phyloP scores from a whole-genome alignment of 2,888 invertebrate genomes.

The Gordius sp. region DNA sequence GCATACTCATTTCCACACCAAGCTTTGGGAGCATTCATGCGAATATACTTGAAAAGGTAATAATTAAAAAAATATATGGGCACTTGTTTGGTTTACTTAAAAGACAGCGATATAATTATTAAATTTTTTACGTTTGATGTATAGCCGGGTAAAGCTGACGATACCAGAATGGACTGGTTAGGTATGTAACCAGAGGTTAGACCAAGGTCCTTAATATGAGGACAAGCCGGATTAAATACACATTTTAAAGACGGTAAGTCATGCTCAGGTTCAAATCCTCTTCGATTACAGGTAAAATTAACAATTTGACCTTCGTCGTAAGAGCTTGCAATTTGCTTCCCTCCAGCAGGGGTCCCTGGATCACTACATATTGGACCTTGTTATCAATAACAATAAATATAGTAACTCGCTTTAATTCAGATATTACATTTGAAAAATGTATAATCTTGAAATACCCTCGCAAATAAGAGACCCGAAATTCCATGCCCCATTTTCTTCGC shows the following conservation, averaged over 20 bases:
- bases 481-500: conserved; percentile 74
- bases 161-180: background rate
- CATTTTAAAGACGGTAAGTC: conserved; percentile 46
- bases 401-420: background rate
- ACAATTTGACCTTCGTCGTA: conserved; percentile 53
- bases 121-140: background rate
- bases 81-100: background rate
- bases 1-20: conserved; percentile 15
- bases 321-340: conserved; percentile 45
- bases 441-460: conserved; percentile 37
- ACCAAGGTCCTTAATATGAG: conserved; percentile 12
- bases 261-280: conserved; percentile 68
- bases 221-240: conserved; percentile 33
- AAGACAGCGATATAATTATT: background rate
- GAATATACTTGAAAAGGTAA: background rate
- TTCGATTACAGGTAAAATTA: conserved; percentile 57
- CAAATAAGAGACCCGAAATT: conserved; percentile 82
- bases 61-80: background rate
- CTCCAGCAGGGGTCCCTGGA: conserved; percentile 73
- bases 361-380: conserved; percentile 66
- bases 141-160: conserved; percentile 6
- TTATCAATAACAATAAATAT: conserved; percentile 7
- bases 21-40: conserved; percentile 9
- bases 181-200: background rate
- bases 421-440: background rate